Evolutionary conservation across 2,113 vertebrate genomes (phyloP), one percentile per base, ranked within the genome.

Genomic region (Protomyctophum bolini): DNA sequence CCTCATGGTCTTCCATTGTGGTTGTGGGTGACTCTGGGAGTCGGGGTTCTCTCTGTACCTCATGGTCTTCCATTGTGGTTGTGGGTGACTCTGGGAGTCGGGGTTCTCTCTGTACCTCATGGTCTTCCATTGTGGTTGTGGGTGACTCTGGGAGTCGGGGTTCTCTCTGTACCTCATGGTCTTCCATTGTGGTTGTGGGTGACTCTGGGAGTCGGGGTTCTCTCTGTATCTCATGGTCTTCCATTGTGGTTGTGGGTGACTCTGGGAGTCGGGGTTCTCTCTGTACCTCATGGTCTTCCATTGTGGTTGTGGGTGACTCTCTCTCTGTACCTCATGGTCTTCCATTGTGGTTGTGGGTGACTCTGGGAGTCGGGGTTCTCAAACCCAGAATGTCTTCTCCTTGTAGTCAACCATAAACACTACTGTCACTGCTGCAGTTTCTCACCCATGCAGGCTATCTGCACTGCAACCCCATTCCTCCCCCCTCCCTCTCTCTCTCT

Each of bases 391-490:
- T 41, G 1, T 6, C 33, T 41, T 1, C 33, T 2, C 33, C 33
- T 6, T 41, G 33, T 41, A 4, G 33, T 41, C 33, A 41, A 41
- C 33, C 33, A 4, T 41, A 41, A 41, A 41, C 33, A 41, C 33
- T 41, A 41, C 33, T 41, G 33, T 41, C 33, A 41, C 33, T 67
- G 63, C 63, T 66, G 28, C 21, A 73, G 47, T 59, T 75, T 75
- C 63, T 66, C 66, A 73, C 64, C 67, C 29, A 64, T 59, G 33
- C 66, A 64, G 62, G 33, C 66, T 59, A 48, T 63, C 60, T 64
- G 72, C 63, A 75, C 72, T 70, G 57, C 51, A 73, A 59, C 56
- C 58, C 15, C n/a, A 47, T 21, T 48, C 55, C 2, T 29, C 7
- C 63, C 68, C 70, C 73, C 21, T 65, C 47, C 49, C 11, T 69